Base-by-base conservation (phyloP, 2,888 invertebrate genomes). In the Drosophila diplacantha region DNA sequence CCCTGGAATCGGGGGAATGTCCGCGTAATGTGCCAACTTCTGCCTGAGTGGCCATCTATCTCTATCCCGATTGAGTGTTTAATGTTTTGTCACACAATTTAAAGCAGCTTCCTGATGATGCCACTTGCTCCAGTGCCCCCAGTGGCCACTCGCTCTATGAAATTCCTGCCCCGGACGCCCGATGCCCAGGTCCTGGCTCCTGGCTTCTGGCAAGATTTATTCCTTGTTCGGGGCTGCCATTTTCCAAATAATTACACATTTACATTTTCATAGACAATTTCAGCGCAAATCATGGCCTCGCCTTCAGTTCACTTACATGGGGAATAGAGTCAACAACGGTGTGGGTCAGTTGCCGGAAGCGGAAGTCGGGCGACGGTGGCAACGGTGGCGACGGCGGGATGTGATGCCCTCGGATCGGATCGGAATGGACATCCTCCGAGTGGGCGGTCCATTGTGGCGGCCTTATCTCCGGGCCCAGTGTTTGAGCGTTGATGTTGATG, bases 181-280 rank as follows among this genome's bases (percentile, higher is more conserved):
- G 20, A 22, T 50, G 58, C 56, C 9, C 67, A 57, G 32, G 39
- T 26, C 26, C 26, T 5, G 6, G 5, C 32, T 3, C 3, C 54
- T 72, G 61, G 34, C 52, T 57, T 62, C 47, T 62, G 75, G 52
- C 46, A 75, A 78, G 83, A 77, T 77, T 77, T 77, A 83, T 83
- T 78, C 55, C 54, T 29, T 24, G 39, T 56, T 22, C 22, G 24
- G 11, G 12, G 41, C 72, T 66, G 73, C 66, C 69, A 83, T 83
- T 78, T 78, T 78, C 78, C 78, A 81, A 78, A 78, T 78, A 78
- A 78, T 78, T 78, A 78, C 83, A 81, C 78, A 78, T 83, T 78
- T 81, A 83, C 83, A 78, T 78, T 83, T 78, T 81, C 83, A 77
- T 77, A 75, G 81, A 74, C 73, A 81, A 77, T 82, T 77, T 75